phyloP scores from a whole-genome alignment of 1,140 invertebrate species.

The Drosophila dunni region DNA sequence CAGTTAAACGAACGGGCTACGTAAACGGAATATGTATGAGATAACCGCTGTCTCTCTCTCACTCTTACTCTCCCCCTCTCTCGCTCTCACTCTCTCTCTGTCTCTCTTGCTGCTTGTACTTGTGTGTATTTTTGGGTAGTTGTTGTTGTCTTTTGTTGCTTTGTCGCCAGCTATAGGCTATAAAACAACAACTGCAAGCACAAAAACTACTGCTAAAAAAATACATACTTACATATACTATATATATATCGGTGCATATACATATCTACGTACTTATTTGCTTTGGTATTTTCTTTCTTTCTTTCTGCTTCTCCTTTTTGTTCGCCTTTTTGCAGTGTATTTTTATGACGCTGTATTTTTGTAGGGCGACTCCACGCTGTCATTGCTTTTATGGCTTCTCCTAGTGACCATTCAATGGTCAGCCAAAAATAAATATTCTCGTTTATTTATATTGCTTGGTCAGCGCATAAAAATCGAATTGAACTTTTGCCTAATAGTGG shows the following conservation, averaged over 20 bases:
- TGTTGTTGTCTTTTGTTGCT: slow-evolving; percentile 51
- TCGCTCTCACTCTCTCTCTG: background rate
- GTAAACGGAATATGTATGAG: slow-evolving; percentile 82
- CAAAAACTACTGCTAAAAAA: slow-evolving; percentile 74
- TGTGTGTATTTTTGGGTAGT: slow-evolving; percentile 36
- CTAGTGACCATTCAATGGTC: slow-evolving; percentile 52
- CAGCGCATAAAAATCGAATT: slow-evolving; percentile 24
- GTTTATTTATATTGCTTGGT: slow-evolving; percentile 37
- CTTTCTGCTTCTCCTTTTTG: slow-evolving; percentile 22
- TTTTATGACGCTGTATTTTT: slow-evolving; percentile 64
- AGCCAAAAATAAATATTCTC: slow-evolving; percentile 8
- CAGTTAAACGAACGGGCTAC: slow-evolving; percentile 84
- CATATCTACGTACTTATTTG: slow-evolving; percentile 37
- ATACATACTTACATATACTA: slow-evolving; percentile 26
- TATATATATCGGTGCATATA: background rate
- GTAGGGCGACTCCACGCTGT: slow-evolving; percentile 59
- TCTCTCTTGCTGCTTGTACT: background rate
- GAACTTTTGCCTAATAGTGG: slow-evolving; percentile 3
- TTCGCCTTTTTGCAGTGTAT: slow-evolving; percentile 25
- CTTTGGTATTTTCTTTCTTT: slow-evolving; percentile 43
- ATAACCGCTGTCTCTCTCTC: slow-evolving; percentile 33
- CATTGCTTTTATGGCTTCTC: slow-evolving; percentile 45
- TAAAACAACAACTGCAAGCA: slow-evolving; percentile 58
- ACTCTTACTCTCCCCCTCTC: background rate
- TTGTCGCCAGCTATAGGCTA: slow-evolving; percentile 66